Evolutionary conservation across 2,113 vertebrate genomes (phyloP), one percentile per base, ranked within the genome.

Genomic region (Cryptomyrus ogoouensis): DNA sequence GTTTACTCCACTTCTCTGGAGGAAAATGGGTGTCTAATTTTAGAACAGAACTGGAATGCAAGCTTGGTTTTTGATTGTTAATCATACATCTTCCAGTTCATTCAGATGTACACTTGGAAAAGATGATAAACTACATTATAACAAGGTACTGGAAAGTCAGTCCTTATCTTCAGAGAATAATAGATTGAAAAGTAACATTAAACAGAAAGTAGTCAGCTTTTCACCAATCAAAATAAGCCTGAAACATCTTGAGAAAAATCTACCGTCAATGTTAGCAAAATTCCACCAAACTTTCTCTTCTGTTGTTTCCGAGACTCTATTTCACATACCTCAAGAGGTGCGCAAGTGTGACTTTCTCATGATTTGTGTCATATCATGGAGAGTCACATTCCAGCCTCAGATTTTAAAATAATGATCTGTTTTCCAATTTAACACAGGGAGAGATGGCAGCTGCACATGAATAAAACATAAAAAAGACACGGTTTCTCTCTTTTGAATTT

Each of bases 381-480:
- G 93, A 94, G 94, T 91, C 94, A 93, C 89, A 35, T 92, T 92
- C 90, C 90, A 93, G 91, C 94, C 94, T 94, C 94, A 94, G 94
- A 95, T 96, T 95, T 94, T 94, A 94, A 95, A 96, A 96, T 95
- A 95, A 96, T 95, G 95, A 96, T 95, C 93, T 95, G 95, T 95
- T 94, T 95, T 94, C 93, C 94, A 94, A 95, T 95, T 95, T 94
- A 95, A 94, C 93, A 92, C 92, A 89, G 93, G 92, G 93, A 93
- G 94, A 95, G 94, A 94, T 86, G 90, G 91, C 91, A 94, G 93
- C 93, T 91, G 89, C 91, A 93, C 93, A 96, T 96, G 94, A 95
- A 96, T 95, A 95, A 95, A 95, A 96, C 94, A 95, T 95, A 53
- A 91, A 93, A 91, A 91, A 92, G 92, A 92, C 53, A 90, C 92